These are phyloP conservation scores for Myocastor coypus DNA, from an alignment of 2,113 vertebrate genomes.

Conservation along the genomic window DNA sequence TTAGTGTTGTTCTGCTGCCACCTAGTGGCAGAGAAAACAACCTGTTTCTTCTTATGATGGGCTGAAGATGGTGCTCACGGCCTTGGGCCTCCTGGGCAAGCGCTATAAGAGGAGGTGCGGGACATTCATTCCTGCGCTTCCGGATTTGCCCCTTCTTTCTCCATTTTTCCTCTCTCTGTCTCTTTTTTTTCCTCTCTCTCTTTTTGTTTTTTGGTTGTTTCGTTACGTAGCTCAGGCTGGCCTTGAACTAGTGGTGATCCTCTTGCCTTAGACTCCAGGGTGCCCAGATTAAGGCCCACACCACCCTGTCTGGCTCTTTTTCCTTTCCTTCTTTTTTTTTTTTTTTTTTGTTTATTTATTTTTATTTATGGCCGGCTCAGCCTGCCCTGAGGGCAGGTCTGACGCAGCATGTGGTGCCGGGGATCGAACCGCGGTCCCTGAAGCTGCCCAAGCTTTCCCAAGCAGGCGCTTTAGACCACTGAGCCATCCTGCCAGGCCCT, in stretches of 20 bases:
- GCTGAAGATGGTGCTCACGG: too few relatives aligned
- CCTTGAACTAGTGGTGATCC: neutral
- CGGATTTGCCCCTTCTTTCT: neutral
- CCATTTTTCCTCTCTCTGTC: neutral
- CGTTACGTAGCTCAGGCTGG: neutral
- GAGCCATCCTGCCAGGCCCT: too few relatives aligned
- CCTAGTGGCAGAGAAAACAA: conserved; percentile 20
- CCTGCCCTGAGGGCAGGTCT: too few relatives aligned
- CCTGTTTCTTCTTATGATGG: neutral
- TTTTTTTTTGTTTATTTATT: too few relatives aligned
- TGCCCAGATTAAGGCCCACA: neutral
- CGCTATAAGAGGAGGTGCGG: too few relatives aligned
- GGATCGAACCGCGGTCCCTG: too few relatives aligned
- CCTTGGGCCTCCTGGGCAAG: neutral
- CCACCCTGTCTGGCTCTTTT: neutral
- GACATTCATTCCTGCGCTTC: neutral
- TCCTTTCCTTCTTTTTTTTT: neutral
- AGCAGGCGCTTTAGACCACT: too few relatives aligned
- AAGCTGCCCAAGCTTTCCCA: too few relatives aligned
- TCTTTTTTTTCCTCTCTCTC: neutral
- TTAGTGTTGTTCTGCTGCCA: conserved; percentile 53
- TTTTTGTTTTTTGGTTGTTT: neutral
- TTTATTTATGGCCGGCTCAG: too few relatives aligned
- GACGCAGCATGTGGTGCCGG: too few relatives aligned
- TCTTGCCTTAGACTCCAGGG: neutral